Base-by-base conservation (phyloP, 2,888 invertebrate genomes). In the Oscheius sp. region DNA sequence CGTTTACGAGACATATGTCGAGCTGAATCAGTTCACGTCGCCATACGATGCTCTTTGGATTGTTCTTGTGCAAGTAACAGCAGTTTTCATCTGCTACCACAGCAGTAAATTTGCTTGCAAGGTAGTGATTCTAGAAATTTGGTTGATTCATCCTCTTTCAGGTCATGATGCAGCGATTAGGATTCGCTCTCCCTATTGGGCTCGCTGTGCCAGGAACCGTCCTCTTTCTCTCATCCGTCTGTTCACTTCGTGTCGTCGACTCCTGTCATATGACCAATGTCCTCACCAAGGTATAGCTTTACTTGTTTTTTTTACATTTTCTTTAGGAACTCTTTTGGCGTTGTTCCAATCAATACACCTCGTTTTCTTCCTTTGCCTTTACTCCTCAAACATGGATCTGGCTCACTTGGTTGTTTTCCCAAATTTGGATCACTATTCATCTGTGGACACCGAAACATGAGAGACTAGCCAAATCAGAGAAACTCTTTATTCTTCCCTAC, bases 371-470 rank as follows among this genome's bases (percentile, higher is more conserved):
- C 22, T 81, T 82, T 65, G 66, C 85, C 56, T 54, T 73, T 26
- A 68, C 62, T 12, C 75, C 81, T 1, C 83, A 83, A 62, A 79
- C 82, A 8, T 83, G 82, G 81, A 78, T 86, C n/a, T 86, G 86
- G 86, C 61, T 86, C 41, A 72, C 73, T 28, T 75, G 74, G 72
- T 51, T 78, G 24, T 63, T 67, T 24, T 74, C 76, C 12, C 96
- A 97, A 88, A 93, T 94, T 0, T 96, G 97, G 94, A 93, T 96
- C 64, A 93, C 95, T 0, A 89, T 95, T 69, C 96, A 98, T 85
- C 94, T 97, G 75, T 98, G 96, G 96, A 94, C 93, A 2, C 97
- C 97, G 2, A 94, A 95, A 88, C 94, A 94, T 83, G 96, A 97
- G 88, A 91, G 97, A 89, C 90, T 98, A 84, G 96, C 96, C 0